Conservation (phyloP, 2,888 invertebrate species). For the Metellina segmentata region DNA sequence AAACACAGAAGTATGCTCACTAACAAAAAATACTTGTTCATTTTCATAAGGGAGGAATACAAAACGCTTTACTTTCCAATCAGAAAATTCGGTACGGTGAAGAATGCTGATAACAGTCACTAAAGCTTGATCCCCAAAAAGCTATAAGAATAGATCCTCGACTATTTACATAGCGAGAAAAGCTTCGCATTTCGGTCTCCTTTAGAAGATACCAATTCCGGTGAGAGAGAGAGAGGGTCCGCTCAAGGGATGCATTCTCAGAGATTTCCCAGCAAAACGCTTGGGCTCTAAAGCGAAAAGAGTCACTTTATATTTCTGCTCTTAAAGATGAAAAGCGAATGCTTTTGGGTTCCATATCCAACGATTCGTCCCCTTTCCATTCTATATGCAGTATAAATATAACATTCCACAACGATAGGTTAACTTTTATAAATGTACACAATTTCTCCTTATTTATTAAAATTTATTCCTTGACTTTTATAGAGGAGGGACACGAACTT, state of each 20-base stretch:
- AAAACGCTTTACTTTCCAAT: not conserved
- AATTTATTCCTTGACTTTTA: not conserved
- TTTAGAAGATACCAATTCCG: conserved; percentile 43
- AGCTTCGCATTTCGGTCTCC: conserved; percentile 9
- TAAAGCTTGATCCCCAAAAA: conserved; percentile 38
- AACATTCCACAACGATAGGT: not conserved
- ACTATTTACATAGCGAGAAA: conserved; percentile 44
- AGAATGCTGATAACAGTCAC: conserved; percentile 34
- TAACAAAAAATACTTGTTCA: not conserved
- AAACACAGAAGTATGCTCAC: too few relatives aligned
- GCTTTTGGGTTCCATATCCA: conserved; percentile 20
- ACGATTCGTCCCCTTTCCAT: conserved; percentile 19
- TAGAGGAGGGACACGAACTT: not conserved
- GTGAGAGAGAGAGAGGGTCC: conserved; percentile 17
- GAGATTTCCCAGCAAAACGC: conserved; percentile 30
- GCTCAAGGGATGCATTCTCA: conserved; percentile 1
- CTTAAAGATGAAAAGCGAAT: conserved; percentile 31
- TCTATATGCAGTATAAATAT: conserved; percentile 2
- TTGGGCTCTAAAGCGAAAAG: conserved; percentile 13
- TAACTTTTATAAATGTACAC: not conserved
- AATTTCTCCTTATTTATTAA: not conserved
- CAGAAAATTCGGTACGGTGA: conserved; percentile 5
- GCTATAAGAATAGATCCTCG: conserved; percentile 37
- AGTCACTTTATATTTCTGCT: conserved; percentile 34
- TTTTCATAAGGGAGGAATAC: not conserved